Conservation (phyloP, 2,113 vertebrate species). For the Anguilla japonica region DNA sequence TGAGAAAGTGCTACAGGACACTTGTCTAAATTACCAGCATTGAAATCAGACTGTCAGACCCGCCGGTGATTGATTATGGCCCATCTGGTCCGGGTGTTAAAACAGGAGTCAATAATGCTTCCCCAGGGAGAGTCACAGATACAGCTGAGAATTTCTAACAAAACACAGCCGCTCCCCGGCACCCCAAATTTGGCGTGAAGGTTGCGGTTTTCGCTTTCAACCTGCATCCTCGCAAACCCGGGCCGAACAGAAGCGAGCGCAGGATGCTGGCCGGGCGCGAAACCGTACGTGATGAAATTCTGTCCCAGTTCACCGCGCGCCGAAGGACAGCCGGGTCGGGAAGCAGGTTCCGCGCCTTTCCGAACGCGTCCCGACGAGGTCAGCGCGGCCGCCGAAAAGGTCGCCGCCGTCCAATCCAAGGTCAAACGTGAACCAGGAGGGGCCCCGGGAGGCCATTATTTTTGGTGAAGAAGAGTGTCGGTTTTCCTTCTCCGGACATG, state of each 20-base stretch:
- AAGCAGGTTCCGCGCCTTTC: not conserved
- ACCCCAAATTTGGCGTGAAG: not conserved
- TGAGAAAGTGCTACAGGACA: slow-evolving; percentile 4
- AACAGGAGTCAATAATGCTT: slow-evolving; percentile 29
- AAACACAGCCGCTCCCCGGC: slow-evolving; percentile 16
- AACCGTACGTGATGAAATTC: not conserved
- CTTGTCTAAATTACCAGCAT: not conserved
- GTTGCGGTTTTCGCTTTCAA: not conserved
- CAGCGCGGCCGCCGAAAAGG: not conserved
- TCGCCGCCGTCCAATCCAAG: not conserved
- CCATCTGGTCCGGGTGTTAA: slow-evolving; percentile 39
- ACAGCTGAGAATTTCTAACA: slow-evolving; percentile 31
- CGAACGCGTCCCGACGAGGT: not conserved
- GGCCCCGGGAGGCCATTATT: not conserved
- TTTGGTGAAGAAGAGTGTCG: not conserved
- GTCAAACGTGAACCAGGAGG: not conserved
- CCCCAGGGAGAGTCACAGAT: slow-evolving; percentile 31
- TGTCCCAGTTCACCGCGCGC: not conserved
- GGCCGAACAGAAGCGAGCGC: not conserved
- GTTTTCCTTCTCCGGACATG: not conserved
- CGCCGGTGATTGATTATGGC: slow-evolving; percentile 30
- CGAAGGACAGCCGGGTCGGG: not conserved
- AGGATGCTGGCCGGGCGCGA: not conserved
- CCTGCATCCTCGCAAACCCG: not conserved
- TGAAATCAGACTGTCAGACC: slow-evolving; percentile 24